Conservation (phyloP, 2,113 vertebrate genomes). For the Microcebus tavaratra region DNA sequence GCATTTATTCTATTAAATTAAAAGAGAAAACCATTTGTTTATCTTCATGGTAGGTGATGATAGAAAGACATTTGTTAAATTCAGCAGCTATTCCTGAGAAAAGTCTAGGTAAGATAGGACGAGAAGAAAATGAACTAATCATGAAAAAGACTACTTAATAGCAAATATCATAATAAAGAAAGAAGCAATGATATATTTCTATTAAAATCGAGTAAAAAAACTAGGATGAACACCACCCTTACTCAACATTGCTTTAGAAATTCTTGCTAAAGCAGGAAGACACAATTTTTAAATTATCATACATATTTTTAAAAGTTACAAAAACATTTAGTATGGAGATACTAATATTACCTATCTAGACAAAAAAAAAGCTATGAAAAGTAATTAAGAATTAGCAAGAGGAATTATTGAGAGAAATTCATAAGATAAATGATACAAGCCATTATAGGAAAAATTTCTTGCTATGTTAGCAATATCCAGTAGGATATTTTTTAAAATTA, state of each 20-base stretch:
- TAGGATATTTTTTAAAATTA: not conserved
- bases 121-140: not conserved
- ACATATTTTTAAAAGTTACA: not conserved
- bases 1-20: not conserved
- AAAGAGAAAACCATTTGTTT: not conserved
- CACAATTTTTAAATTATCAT: not conserved
- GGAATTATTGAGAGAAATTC: not conserved
- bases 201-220: not conserved
- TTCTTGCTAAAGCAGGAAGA: not conserved
- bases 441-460: not conserved
- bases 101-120: not conserved
- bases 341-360: not conserved
- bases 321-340: not conserved
- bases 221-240: not conserved
- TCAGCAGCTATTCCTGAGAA: not conserved
- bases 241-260: not conserved
- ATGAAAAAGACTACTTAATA: not conserved
- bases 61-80: not conserved
- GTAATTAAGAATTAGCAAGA: not conserved
- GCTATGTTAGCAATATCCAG: not conserved
- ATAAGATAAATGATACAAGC: not conserved
- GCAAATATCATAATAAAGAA: not conserved
- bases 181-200: not conserved
- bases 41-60: not conserved
- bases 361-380: not conserved